A percentile compares a stretch with the other conserved stretches of the same genome.
These are phyloP conservation scores for Trachelus iudaicus DNA, from an alignment of 2,888 invertebrate genomes.

Conservation along the genomic window DNA sequence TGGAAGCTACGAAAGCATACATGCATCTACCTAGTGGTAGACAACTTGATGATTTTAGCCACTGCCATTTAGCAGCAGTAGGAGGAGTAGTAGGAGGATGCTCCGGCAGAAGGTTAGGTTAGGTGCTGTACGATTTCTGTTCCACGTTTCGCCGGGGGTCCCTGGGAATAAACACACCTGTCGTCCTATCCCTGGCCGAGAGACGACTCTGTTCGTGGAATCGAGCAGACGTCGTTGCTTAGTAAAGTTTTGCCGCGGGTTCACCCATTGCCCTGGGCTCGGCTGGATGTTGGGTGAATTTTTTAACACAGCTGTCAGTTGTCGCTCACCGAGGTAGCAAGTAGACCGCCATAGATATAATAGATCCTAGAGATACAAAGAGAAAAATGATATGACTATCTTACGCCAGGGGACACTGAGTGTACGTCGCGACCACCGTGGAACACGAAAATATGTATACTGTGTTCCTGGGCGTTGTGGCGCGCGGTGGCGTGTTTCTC, in stretches of 20 bases:
- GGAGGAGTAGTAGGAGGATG: neutral
- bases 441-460: neutral
- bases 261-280: neutral
- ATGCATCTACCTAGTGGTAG: neutral
- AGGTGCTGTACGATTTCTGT: constrained; percentile 45
- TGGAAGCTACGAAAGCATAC: neutral
- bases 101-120: constrained; percentile 19
- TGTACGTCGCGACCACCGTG: neutral
- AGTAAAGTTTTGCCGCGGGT: neutral
- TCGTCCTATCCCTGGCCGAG: constrained; percentile 49
- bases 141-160: constrained; percentile 58
- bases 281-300: neutral
- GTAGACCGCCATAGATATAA: neutral
- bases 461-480: neutral
- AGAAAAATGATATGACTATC: constrained; percentile 25
- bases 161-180: constrained; percentile 60
- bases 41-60: neutral
- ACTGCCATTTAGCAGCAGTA: neutral
- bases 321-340: neutral
- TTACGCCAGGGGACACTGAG: constrained; percentile 21
- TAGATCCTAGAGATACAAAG: neutral
- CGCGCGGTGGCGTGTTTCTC: neutral
- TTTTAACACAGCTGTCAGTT: neutral
- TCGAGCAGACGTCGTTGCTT: neutral
- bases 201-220: constrained; percentile 6